Base-by-base conservation (phyloP, 2,888 invertebrate species). In the Drosophila neotestacea region DNA sequence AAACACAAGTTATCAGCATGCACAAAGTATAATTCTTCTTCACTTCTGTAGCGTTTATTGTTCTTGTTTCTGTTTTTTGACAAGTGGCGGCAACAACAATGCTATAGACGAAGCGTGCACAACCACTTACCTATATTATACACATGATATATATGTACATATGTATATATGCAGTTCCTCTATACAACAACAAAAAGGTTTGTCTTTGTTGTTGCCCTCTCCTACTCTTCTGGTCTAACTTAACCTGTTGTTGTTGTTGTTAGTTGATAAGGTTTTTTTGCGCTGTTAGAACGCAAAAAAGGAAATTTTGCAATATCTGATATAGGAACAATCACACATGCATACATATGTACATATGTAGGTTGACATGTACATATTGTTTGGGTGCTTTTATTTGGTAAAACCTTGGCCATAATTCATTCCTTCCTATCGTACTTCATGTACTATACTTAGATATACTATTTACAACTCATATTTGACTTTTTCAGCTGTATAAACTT, bases 251-350 rank as follows among this genome's bases (percentile, higher is more conserved):
- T 13, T 34, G 13, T 51, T 59, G 42, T 68, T 61, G 44, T 34
- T 50, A 42, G 50, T 58, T 70, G 81, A 81, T 81, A 79, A 81
- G 41, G 51, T 69, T 81, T 63, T 75, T 63, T 79, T 60, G 64
- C 74, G 61, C 52, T 71, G 61, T 55, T 71, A 28, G 58, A 71
- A 48, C 48, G 56, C 60, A 47, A 64, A 54, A 48, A 60, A 62
- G 63, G 60, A 69, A 67, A 77, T 67, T 67, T 70, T 63, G 78
- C 82, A 79, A 71, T 79, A 74, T 67, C 51, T 75, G 69, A 71
- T 66, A 61, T 44, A 38, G 30, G 44, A 46, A 38, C 41, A 41
- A 42, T 61, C 13, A 56, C 9, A 46, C 51, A 60, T 34, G 48
- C 34, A 16, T 7, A 54, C 9, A 63, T 59, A 51, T 27, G 44